Percentiles rank a stretch among this genome's conserved stretches.
Conservation (phyloP, 2,888 invertebrate species). For the Caradrina kadenii region DNA sequence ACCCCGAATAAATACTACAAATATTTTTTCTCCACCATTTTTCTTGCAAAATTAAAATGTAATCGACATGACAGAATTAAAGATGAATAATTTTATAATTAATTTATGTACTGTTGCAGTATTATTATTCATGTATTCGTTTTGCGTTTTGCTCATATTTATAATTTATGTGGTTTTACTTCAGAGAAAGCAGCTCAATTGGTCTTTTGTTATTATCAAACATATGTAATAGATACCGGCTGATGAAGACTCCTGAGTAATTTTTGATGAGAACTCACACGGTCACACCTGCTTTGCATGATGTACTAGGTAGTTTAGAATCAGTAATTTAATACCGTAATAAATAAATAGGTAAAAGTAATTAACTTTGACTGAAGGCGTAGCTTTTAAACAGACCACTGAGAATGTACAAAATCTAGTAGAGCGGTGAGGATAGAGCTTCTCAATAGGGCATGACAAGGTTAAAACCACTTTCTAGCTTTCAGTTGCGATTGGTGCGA, state of each 20-base stretch:
- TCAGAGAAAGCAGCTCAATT: conserved; percentile 41
- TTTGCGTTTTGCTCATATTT: neutral
- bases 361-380: too few species aligned
- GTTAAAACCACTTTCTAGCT: conserved; percentile 47
- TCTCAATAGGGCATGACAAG: conserved; percentile 32
- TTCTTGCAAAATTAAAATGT: conserved; percentile 37
- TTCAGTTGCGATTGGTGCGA: conserved; percentile 9
- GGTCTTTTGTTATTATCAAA: conserved; percentile 6
- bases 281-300: neutral
- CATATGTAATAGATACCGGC: neutral
- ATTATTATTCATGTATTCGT: conserved; percentile 36
- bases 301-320: neutral
- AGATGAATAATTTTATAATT: conserved; percentile 20
- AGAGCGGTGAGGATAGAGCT: conserved; percentile 13
- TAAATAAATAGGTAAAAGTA: too few species aligned
- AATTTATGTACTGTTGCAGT: conserved; percentile 16
- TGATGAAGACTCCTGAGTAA: neutral
- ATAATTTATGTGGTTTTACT: neutral
- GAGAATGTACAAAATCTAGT: neutral
- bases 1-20: conserved; percentile 73
- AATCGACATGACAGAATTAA: conserved; percentile 23
- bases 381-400: conserved; percentile 1
- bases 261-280: neutral
- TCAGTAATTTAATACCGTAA: too few species aligned
- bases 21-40: conserved; percentile 17